Evolutionary conservation across 1,140 invertebrate species (phyloP).

Genomic region (Aradophagus sp.): DNA sequence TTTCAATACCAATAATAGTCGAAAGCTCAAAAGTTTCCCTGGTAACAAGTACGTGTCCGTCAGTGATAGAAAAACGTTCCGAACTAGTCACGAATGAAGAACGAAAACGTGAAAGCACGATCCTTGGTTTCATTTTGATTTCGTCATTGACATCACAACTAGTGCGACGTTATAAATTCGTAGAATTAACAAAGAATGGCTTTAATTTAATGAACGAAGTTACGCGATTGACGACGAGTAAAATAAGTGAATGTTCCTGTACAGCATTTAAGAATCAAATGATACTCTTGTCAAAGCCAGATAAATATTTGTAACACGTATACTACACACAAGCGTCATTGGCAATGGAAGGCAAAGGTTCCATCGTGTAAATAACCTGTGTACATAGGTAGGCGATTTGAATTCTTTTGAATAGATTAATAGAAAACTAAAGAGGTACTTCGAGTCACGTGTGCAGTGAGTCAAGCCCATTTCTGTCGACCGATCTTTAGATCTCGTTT

Average conservation of each 20-base stretch:
- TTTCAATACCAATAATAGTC: constrained; percentile 12
- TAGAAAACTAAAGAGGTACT: no score
- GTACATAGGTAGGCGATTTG: constrained; percentile 65
- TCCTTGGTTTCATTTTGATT: constrained; percentile 60
- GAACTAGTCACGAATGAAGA: constrained; percentile 63
- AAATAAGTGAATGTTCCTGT: constrained; percentile 75
- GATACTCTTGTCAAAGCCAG: constrained; percentile 65
- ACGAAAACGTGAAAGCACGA: constrained; percentile 42
- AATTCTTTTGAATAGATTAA: constrained; percentile 51
- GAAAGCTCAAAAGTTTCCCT: constrained; percentile 51
- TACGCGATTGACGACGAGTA: constrained; percentile 61
- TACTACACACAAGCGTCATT: constrained; percentile 57
- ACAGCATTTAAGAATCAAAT: constrained; percentile 76
- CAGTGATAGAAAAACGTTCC: constrained; percentile 52
- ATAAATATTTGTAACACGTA: constrained; percentile 52
- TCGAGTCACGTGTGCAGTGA: constrained; percentile 28
- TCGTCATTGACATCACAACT: no score
- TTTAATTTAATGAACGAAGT: constrained; percentile 62
- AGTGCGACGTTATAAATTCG: no score
- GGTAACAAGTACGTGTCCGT: constrained; percentile 38
- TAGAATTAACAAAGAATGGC: constrained; percentile 55
- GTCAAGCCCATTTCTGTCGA: constrained; percentile 17
- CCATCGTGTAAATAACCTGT: constrained; percentile 68
- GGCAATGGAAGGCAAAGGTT: constrained; percentile 71
- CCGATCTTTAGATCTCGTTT: no score